A percentile compares a stretch with the other conserved stretches of the same genome.
Conservation (phyloP, 2,888 invertebrate genomes). For the Drosophila atroscutellata region DNA sequence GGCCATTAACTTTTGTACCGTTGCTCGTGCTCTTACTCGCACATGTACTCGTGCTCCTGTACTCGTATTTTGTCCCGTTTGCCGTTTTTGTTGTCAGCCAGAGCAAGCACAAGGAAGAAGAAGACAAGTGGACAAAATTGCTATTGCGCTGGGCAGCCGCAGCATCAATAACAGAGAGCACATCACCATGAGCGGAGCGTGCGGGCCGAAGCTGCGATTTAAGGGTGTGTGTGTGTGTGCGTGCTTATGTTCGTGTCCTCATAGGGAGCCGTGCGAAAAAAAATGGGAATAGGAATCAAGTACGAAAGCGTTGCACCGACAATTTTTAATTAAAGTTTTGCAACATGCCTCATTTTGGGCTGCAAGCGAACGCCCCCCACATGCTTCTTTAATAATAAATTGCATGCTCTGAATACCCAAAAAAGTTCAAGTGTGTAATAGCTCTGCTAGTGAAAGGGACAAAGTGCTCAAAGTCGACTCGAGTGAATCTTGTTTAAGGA, state of each 20-base stretch:
- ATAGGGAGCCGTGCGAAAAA: conserved; percentile 13
- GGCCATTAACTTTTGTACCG: conserved; percentile 47
- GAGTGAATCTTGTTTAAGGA: not conserved
- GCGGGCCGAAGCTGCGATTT: conserved; percentile 42
- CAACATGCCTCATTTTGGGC: conserved; percentile 45
- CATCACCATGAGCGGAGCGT: conserved; percentile 25
- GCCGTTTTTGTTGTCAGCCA: conserved; percentile 34
- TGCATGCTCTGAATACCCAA: conserved; percentile 23
- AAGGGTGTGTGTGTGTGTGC: conserved; percentile 42
- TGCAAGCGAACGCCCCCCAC: conserved; percentile 52
- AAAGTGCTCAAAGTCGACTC: conserved; percentile 4
- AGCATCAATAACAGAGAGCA: conserved; percentile 63
- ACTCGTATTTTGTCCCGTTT: conserved; percentile 28
- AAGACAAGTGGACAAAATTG: conserved; percentile 76
- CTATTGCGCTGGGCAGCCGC: conserved; percentile 74
- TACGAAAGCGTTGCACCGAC: conserved; percentile 47
- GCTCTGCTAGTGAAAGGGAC: not conserved
- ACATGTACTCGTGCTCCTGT: conserved; percentile 28
- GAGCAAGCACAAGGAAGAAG: conserved; percentile 55
- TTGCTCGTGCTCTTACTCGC: conserved; percentile 38
- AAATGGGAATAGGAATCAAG: conserved; percentile 52
- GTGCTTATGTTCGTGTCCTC: conserved; percentile 1
- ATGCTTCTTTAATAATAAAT: conserved; percentile 71
- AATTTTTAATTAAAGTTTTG: conserved; percentile 62
- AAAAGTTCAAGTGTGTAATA: conserved; percentile 36